Evolutionary conservation across 2,113 vertebrate species (phyloP).

Genomic region (Aramus guarauna): DNA sequence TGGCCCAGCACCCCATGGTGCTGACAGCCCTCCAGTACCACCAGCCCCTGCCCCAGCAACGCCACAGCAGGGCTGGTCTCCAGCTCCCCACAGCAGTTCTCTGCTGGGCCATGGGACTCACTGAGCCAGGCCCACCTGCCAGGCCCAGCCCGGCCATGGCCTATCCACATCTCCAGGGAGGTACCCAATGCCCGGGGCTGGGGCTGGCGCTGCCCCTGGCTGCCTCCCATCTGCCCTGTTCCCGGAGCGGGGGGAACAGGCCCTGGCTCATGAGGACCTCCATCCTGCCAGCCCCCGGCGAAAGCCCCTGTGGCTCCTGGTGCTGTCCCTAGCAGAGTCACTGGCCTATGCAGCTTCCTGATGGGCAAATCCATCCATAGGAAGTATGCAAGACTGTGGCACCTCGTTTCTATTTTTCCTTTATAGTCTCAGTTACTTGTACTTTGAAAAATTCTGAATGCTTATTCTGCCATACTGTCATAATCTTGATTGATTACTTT

Average conservation of each 20-base stretch:
- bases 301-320: background rate
- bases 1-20: background rate
- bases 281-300: accelerated
- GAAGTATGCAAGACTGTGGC: background rate
- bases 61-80: background rate
- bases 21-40: too few relatives aligned
- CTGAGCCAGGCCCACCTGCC: background rate
- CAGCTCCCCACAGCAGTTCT: too few relatives aligned
- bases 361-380: background rate
- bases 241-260: accelerated
- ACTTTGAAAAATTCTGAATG: background rate
- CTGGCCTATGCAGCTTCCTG: background rate
- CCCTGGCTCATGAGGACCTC: too few relatives aligned
- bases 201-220: background rate
- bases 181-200: accelerated
- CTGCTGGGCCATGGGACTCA: accelerated
- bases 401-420: background rate
- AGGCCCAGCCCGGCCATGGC: background rate
- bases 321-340: accelerated
- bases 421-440: background rate
- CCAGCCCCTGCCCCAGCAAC: background rate
- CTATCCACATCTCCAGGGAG: background rate
- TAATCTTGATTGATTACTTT: background rate
- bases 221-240: background rate
- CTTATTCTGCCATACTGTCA: background rate